Conservation (phyloP, 2,797 vertebrate genomes). For the Sphenopsis melanotis region DNA sequence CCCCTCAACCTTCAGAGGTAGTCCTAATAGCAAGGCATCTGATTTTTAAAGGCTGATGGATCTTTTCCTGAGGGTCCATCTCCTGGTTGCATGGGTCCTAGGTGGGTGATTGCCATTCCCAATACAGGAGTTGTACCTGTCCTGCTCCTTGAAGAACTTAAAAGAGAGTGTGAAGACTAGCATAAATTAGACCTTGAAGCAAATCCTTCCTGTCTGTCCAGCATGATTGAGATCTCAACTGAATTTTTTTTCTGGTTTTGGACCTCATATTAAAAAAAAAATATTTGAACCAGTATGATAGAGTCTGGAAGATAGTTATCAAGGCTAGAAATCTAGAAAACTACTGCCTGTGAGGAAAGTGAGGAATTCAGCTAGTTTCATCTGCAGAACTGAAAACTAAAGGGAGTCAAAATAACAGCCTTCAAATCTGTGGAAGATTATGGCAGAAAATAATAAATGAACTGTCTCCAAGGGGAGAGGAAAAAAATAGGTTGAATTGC, state of each 20-base stretch:
- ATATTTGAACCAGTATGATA: neutral
- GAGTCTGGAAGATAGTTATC: neutral
- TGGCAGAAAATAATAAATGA: neutral
- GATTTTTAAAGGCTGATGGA: neutral
- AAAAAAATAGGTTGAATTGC: neutral
- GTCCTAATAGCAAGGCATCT: neutral
- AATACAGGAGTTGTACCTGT: neutral
- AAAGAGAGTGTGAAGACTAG: rapidly evolving
- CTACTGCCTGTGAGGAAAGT: neutral
- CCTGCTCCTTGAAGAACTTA: neutral
- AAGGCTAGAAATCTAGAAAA: neutral
- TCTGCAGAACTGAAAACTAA: neutral
- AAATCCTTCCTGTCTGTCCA: neutral
- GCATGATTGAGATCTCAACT: neutral
- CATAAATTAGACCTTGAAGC: neutral
- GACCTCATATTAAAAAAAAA: neutral
- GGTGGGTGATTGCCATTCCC: neutral
- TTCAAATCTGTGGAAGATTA: neutral
- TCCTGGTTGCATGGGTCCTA: neutral
- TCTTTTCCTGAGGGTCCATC: neutral
- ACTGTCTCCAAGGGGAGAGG: neutral
- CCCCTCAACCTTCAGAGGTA: neutral
- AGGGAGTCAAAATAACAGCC: neutral
- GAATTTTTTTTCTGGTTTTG: neutral
- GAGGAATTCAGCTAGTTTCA: neutral